These are phyloP conservation scores for Brassicogethes aeneus DNA, from an alignment of 2,888 invertebrate species.

Conservation along the genomic window DNA sequence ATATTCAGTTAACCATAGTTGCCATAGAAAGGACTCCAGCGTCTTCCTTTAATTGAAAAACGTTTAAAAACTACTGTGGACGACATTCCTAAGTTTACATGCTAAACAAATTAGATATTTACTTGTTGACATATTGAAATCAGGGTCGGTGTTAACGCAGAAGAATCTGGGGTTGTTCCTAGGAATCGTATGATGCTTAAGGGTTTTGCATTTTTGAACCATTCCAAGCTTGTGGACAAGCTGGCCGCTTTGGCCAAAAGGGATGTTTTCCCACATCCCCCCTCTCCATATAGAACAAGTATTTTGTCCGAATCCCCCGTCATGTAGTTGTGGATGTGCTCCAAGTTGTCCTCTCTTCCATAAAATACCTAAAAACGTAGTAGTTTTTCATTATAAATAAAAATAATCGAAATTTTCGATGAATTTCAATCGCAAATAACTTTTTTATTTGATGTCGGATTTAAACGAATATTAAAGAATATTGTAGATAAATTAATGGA, in stretches of 20 bases:
- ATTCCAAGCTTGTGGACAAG: conserved; percentile 57
- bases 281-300: conserved; percentile 86
- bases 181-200: conserved; percentile 86
- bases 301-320: conserved; percentile 78
- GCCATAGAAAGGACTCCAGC: too few relatives aligned
- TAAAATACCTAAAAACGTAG: conserved; percentile 74
- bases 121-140: conserved; percentile 95
- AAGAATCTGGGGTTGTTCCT: conserved; percentile 95
- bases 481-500: too few relatives aligned
- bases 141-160: conserved; percentile 86
- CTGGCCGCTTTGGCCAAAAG: conserved; percentile 87
- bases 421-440: too few relatives aligned
- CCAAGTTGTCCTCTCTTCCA: conserved; percentile 80
- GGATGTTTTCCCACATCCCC: conserved; percentile 97
- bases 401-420: too few relatives aligned
- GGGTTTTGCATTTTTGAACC: conserved; percentile 69
- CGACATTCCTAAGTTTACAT: too few relatives aligned
- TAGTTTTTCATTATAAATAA: too few relatives aligned
- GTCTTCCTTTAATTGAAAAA: too few relatives aligned
- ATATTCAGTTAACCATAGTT: too few relatives aligned
- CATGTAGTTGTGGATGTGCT: conserved; percentile 75
- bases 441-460: too few relatives aligned
- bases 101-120: conserved; percentile 24
- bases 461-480: too few relatives aligned
- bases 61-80: background rate